Conservation (phyloP, 2,797 vertebrate genomes). For the Micromesistius poutassou region DNA sequence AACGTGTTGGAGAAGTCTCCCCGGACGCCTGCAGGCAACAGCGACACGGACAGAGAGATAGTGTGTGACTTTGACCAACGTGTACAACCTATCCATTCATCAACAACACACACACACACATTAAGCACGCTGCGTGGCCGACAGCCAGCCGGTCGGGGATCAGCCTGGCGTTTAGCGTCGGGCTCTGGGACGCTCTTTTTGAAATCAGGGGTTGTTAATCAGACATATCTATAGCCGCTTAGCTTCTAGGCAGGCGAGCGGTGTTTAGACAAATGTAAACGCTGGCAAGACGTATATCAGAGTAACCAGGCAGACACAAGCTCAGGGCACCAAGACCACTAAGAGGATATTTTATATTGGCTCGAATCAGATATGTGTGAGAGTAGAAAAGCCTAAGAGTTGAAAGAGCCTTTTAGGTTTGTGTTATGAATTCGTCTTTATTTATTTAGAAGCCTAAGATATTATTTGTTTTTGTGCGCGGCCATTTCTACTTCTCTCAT, state of each 20-base stretch:
- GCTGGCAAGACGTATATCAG: not conserved
- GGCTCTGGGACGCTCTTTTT: not conserved
- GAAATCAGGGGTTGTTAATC: not conserved
- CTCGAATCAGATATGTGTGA: not conserved
- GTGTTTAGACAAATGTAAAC: not conserved
- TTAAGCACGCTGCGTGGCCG: not conserved
- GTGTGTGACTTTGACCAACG: not conserved
- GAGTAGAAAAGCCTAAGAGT: not conserved
- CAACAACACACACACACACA: not conserved
- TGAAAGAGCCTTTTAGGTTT: not conserved
- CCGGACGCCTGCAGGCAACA: not conserved
- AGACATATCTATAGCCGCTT: not conserved
- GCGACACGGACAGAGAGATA: not conserved
- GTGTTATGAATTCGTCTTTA: too few relatives aligned
- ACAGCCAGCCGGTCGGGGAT: not conserved
- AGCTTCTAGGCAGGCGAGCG: not conserved
- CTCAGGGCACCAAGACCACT: not conserved
- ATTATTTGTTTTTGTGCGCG: slow-evolving; percentile 9
- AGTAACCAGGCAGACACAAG: not conserved
- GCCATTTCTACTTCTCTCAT: slow-evolving; percentile 31
- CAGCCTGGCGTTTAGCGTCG: not conserved
- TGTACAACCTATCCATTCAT: not conserved
- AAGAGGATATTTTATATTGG: not conserved
- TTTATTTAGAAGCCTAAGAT: too few relatives aligned
- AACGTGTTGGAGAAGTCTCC: too few relatives aligned